Evolutionary conservation across 2,113 vertebrate species (phyloP).

Genomic region (Nestor notabilis): DNA sequence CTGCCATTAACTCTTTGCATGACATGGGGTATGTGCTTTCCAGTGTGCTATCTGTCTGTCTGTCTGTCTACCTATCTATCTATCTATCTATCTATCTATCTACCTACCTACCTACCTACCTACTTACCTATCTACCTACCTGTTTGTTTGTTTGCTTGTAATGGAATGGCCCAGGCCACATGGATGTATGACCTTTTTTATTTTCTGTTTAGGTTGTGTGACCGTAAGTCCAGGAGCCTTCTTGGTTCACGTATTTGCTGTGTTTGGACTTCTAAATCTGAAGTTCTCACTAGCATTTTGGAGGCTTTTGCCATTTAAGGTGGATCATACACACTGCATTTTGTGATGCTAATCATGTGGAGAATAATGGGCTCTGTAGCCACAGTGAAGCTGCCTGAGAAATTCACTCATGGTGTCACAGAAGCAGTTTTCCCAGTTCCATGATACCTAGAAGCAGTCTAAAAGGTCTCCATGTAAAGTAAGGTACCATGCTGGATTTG

Average conservation of each 20-base stretch:
- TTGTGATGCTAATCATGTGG: not conserved
- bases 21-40: not conserved
- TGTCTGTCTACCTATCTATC: not conserved
- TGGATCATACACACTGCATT: not conserved
- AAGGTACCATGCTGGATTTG: not conserved
- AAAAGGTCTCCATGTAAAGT: not conserved
- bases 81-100: not conserved
- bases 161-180: not conserved
- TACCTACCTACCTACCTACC: not conserved
- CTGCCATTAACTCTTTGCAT: not conserved
- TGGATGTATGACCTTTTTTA: not conserved
- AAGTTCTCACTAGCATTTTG: not conserved
- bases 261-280: not conserved
- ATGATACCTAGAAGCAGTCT: not conserved
- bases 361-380: not conserved
- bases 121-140: not conserved
- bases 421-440: not conserved
- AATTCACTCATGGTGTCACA: not conserved
- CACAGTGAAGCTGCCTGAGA: not conserved
- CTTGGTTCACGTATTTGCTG: not conserved
- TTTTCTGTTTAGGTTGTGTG: not conserved
- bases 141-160: not conserved
- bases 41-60: not conserved
- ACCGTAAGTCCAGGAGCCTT: not conserved
- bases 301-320: not conserved